Base-by-base conservation (phyloP, 1,140 invertebrate genomes). In the Carposina sasakii region DNA sequence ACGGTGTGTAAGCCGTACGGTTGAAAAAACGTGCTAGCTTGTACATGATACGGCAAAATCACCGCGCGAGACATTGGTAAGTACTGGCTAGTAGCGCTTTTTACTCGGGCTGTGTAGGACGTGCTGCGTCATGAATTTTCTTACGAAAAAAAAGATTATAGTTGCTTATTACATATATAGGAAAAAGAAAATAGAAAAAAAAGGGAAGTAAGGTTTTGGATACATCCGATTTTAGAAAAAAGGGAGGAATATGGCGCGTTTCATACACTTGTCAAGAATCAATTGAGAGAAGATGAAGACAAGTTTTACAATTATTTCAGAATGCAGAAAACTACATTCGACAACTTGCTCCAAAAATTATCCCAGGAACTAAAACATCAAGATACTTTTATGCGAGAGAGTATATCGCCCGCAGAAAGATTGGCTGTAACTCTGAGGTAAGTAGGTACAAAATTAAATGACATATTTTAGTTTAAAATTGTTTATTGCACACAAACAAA, bases 211-310 rank as follows among this genome's bases (percentile, higher is more conserved):
- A 26, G 40, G 22, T 42, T 42, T 28, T 42, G 40, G 40, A 42
- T 42, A 42, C 50, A 58, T 58, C 56, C 47, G 42, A 51, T 58
- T 50, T 58, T 50, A 57, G 41, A 53, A 53, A 50, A 57, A 53
- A 45, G 41, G 45, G 54, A 57, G 31, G 47, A 53, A 53, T 57
- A 41, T 49, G 55, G 55, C 47, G 50, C 41, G 23, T 57, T 57
- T 57, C 55, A 57, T 53, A 57, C 55, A 45, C 55, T 57, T 57
- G 45, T 57, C 50, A 57, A 52, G 50, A 57, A 57, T 52, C 55
- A 57, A 46, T 36, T 57, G 50, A 52, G 50, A 37, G 55, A 57
- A 57, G 55, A 58, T 50, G 55, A 58, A 54, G 43, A 53, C 36
- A 50, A 53, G 47, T 53, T 53, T 57, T 53, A 50, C 50, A 49